Base-by-base conservation (phyloP, 1,140 invertebrate genomes). In the Bombus superbus region DNA sequence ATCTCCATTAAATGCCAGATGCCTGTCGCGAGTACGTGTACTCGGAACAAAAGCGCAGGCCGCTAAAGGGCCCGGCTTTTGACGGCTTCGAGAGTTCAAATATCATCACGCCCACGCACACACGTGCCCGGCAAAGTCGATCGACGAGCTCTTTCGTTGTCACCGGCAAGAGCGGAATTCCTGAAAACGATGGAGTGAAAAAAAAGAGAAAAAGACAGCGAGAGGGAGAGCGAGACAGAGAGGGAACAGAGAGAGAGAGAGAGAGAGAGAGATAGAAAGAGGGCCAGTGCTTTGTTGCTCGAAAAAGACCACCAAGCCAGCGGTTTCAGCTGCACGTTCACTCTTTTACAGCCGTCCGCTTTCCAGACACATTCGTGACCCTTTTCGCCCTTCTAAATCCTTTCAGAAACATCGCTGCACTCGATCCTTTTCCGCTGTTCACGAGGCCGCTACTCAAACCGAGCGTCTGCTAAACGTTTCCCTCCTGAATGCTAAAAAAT, bases 281-380 rank as follows among this genome's bases (percentile, higher is more conserved):
- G 44, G 44, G 32, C 32, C 62, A 15, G 47, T 22, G 74, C 66
- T 78, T 69, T 57, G 76, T 47, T 32, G 47, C 38, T 35, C 44
- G 83, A 66, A 74, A 83, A 85, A 64, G 83, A 85, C 35, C 42
- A 66, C 35, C 84, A 74, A 77, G 32, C 18, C 81, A 64, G 83
- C 75, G 71, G 78, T 57, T 77, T 83, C 53, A 79, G 57, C 78
- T 76, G 87, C 84, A 73, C 88, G 72, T 82, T 88, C 88, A 81
- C 80, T 81, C 84, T 89, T 85, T 86, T 80, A 72, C 66, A 81
- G 88, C 83, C 88, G 68, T 84, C 66, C 75, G 75, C 11, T 77
- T 72, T 79, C 25, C 38, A 84, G 75, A 72, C 53, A 84, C 75
- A 79, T 79, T 84, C 75, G 74, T 47, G 82, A 71, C 64, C 75